Conservation (phyloP, 2,888 invertebrate species). For the Troglohyphantes excavatus region DNA sequence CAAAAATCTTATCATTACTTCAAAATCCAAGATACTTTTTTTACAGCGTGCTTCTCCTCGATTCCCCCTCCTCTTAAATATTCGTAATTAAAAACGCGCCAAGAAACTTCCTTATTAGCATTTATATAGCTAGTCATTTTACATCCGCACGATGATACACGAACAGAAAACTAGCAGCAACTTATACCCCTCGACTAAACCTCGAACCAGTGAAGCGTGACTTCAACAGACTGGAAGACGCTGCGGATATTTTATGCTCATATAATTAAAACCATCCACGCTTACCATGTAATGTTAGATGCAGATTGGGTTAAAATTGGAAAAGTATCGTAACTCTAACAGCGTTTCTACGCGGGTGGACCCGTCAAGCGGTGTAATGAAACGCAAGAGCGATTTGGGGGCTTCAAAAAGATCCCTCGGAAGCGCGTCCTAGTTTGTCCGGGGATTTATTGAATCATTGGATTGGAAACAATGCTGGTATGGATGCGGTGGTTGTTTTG, state of each 20-base stretch:
- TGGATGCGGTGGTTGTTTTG: not conserved
- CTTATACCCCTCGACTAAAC: not conserved
- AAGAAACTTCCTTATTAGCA: constrained; percentile 2
- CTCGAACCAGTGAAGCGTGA: not conserved
- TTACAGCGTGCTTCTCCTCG: no score
- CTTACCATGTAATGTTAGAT: constrained; percentile 14
- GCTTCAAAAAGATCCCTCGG: not conserved
- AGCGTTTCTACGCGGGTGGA: constrained; percentile 29
- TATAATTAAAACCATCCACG: constrained; percentile 56
- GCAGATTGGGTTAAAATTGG: constrained; percentile 24
- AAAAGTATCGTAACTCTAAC: constrained; percentile 38
- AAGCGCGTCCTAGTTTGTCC: not conserved
- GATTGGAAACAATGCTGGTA: constrained; percentile 45
- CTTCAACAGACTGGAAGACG: constrained; percentile 6
- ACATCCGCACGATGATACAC: not conserved
- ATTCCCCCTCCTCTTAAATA: no score
- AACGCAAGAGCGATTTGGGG: constrained; percentile 5
- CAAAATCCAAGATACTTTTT: no score
- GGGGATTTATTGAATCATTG: constrained; percentile 37
- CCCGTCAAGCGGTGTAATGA: constrained; percentile 31
- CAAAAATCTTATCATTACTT: no score
- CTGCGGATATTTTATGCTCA: constrained; percentile 41
- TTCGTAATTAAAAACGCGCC: constrained; percentile 26
- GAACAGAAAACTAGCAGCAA: not conserved
- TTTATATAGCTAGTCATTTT: constrained; percentile 34